phyloP scores from a whole-genome alignment of 2,888 invertebrate species.

The Acleris sparsana region DNA sequence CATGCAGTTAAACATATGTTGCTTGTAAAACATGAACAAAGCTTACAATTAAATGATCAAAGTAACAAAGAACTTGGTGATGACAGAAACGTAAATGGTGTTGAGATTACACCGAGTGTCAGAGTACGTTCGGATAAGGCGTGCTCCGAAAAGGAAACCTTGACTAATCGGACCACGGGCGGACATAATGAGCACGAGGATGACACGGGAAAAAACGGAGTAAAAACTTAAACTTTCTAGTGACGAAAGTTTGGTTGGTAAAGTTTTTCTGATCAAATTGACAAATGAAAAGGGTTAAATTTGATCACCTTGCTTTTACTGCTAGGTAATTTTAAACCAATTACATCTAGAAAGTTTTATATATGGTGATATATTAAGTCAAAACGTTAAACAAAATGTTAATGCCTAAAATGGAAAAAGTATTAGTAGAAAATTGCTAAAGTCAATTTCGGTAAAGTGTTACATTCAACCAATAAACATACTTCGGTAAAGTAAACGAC shows the following conservation, averaged over 20 bases:
- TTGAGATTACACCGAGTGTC: conserved; percentile 68
- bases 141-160: conserved; percentile 67
- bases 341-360: no score
- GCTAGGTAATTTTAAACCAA: no score
- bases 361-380: no score
- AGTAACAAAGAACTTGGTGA: conserved; percentile 64
- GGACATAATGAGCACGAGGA: conserved; percentile 30
- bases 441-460: no score
- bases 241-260: conserved; percentile 13
- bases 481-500: no score
- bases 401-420: no score
- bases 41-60: conserved; percentile 62
- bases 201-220: conserved; percentile 25
- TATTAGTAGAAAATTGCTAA: no score
- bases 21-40: conserved; percentile 35
- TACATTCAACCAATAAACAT: no score
- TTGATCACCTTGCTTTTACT: no score
- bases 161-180: conserved; percentile 71
- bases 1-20: conserved; percentile 33
- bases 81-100: conserved; percentile 72
- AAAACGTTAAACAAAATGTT: no score
- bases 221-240: conserved; percentile 29
- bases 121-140: conserved; percentile 60
- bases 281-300: no score
- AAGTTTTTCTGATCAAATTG: conserved; percentile 1